Evolutionary conservation across 2,113 vertebrate species (phyloP).

Genomic region (Ochotona princeps): DNA sequence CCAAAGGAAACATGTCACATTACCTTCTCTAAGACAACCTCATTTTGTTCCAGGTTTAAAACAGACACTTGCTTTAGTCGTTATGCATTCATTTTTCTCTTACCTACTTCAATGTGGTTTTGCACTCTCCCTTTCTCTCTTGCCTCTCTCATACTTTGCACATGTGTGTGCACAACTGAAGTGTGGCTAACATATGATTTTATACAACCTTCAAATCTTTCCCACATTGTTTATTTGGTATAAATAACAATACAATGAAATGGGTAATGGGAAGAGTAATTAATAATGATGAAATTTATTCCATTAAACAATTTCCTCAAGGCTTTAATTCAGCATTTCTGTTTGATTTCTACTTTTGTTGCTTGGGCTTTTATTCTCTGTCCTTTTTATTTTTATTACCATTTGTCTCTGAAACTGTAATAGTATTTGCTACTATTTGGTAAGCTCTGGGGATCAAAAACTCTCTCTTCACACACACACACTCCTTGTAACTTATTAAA

Average conservation of each 20-base stretch:
- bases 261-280: background rate
- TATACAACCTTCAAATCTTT: background rate
- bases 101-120: background rate
- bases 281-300: background rate
- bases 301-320: background rate
- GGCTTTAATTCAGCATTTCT: background rate
- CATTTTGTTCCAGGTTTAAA: background rate
- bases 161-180: background rate
- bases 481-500: no score
- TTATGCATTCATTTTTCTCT: background rate
- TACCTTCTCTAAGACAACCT: background rate
- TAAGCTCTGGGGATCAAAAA: background rate
- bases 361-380: background rate
- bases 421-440: background rate
- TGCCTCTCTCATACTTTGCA: rapidly evolving
- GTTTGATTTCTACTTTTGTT: background rate
- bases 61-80: background rate
- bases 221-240: background rate
- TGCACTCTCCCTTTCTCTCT: background rate
- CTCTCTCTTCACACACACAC: background rate
- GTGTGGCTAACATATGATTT: background rate
- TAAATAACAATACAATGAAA: background rate
- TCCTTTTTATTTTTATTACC: background rate
- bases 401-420: background rate
- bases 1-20: background rate